These are phyloP conservation scores for Teleogryllus occipitalis DNA, from an alignment of 1,140 invertebrate genomes.

Conservation along the genomic window DNA sequence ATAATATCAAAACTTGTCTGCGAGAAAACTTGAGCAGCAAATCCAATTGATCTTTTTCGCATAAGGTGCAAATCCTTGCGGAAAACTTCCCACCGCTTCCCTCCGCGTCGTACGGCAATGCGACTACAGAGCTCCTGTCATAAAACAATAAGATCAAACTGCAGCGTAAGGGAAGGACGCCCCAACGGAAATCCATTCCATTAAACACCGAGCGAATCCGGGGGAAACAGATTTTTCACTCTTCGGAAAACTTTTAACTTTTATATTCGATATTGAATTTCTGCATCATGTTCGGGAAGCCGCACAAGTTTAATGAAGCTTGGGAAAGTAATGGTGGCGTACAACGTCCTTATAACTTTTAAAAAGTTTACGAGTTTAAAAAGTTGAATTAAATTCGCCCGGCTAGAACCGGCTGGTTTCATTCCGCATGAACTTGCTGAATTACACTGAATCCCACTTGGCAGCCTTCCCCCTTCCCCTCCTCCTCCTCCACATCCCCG, in stretches of 20 bases:
- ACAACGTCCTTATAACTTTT: not conserved
- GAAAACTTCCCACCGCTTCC: too few species aligned
- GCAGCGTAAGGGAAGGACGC: too few species aligned
- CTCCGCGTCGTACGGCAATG: too few species aligned
- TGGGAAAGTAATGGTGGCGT: not conserved
- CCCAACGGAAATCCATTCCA: too few species aligned
- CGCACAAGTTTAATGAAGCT: not conserved
- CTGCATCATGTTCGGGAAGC: not conserved
- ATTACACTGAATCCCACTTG: not conserved
- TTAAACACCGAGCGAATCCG: too few species aligned
- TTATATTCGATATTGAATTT: not conserved
- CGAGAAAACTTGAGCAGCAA: too few species aligned
- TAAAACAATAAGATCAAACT: too few species aligned
- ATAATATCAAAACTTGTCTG: too few species aligned
- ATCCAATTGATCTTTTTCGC: too few species aligned
- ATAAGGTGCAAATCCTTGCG: too few species aligned
- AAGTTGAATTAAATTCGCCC: not conserved
- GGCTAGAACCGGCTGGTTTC: not conserved
- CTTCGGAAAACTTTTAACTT: not conserved
- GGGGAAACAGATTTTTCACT: not conserved
- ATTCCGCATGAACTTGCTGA: not conserved
- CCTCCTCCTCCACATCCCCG: too few species aligned
- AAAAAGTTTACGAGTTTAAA: conserved; percentile 2
- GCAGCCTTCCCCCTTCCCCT: not conserved
- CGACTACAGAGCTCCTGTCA: too few species aligned